These are phyloP conservation scores for Sapayoa aenigma DNA, from an alignment of 2,113 vertebrate genomes.

Conservation along the genomic window DNA sequence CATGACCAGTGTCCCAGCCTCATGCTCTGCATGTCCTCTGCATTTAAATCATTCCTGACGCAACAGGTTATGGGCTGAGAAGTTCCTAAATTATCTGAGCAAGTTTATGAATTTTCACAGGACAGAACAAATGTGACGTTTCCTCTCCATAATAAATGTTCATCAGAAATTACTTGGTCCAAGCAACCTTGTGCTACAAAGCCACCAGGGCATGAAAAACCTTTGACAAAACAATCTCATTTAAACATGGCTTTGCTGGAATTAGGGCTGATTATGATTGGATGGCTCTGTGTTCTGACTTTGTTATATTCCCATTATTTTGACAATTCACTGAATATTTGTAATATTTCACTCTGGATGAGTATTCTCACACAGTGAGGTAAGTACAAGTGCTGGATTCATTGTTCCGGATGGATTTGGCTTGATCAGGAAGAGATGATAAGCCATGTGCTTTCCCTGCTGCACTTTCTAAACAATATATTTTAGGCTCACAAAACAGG, in stretches of 20 bases:
- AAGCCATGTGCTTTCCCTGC: background rate
- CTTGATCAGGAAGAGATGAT: background rate
- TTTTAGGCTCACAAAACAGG: background rate
- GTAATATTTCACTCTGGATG: background rate
- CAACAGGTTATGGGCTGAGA: background rate
- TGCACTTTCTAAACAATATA: background rate
- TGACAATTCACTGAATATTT: background rate
- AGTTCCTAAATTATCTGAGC: background rate
- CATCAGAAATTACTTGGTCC: slow-evolving; percentile 39
- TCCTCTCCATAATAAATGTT: slow-evolving; percentile 49
- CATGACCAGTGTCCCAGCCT: rapidly evolving
- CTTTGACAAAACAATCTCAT: slow-evolving; percentile 56
- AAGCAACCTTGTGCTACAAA: slow-evolving; percentile 55
- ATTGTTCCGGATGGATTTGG: background rate
- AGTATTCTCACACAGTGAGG: background rate
- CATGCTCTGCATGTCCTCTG: background rate
- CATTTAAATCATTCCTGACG: background rate
- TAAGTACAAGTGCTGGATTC: background rate
- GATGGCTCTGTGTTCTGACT: background rate
- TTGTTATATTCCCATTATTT: slow-evolving; percentile 20
- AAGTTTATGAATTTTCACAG: background rate
- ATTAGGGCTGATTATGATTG: slow-evolving; percentile 19
- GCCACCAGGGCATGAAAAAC: slow-evolving; percentile 32
- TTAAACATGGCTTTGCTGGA: slow-evolving; percentile 35
- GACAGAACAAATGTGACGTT: background rate